Evolutionary conservation across 37 sponge, comb jelly and placozoan species (phyloP), one percentile per base, ranked within the genome.

Genomic region (Cladorhizidae sp.): DNA sequence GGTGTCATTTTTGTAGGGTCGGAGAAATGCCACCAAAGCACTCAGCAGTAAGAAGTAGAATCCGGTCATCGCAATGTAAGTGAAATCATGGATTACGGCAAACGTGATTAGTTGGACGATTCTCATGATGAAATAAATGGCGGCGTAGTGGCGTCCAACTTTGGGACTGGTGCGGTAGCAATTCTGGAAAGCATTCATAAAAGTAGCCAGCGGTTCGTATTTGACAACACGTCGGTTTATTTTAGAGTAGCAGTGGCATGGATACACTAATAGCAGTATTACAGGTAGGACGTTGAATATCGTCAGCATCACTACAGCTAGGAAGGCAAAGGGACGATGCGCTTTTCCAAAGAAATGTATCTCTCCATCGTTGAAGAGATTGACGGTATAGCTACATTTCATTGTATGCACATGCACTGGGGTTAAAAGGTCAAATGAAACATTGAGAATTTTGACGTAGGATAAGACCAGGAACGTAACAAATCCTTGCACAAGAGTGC

Each of bases 111-210:
- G 39, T 9, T 72, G 41, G 32, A 75, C 26, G 40, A 75, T 75
- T 56, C 75, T 43, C 35, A 75, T 5, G 6, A 57, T 3, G 20
- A 57, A 9, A 38, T 57, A 75, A 8, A 75, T 5, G 5, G 75
- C 59, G 11, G 75, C 58, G 57, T 57, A 75, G 59, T 57, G 32
- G 31, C 75, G 33, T 37, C 40, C 55, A 57, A 57, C 75, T 25
- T 36, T 28, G 21, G 75, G 57, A 7, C 33, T 31, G 17, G 15
- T 25, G 3, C 40, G 35, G 31, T 64, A 77, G 64, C 43, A 33
- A 23, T 65, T 49, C 18, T 64, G 77, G 41, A 77, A 77, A 26
- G 64, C 49, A 77, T 77, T 65, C 64, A 77, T 77, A 26, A 77
- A 62, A 12, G 63, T 77, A 8, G 38, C 42, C 1, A 77, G 65